Evolutionary conservation across 2,797 vertebrate genomes (phyloP).

Genomic region (Microchirus variegatus): DNA sequence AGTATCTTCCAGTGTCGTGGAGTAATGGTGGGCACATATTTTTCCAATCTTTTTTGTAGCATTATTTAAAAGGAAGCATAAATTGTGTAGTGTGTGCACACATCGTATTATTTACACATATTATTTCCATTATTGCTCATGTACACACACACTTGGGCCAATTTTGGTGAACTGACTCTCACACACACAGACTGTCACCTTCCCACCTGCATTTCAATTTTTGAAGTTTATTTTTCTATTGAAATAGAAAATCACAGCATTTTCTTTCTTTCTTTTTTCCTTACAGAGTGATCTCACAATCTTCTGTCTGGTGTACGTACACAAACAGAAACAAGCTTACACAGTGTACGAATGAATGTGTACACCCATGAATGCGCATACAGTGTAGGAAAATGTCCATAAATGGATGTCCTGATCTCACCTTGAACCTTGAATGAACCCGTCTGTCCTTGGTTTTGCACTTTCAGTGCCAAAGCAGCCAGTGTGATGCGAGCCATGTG

Average conservation of each 20-base stretch:
- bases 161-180: too few relatives aligned
- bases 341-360: neutral
- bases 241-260: too few relatives aligned
- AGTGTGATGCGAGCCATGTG: conserved; percentile 1
- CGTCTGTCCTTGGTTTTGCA: neutral
- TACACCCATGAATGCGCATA: conserved; percentile 14
- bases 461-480: neutral
- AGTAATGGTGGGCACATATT: neutral
- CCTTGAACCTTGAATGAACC: neutral
- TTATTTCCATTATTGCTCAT: neutral
- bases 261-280: too few relatives aligned
- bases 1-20: neutral
- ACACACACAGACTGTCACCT: too few relatives aligned
- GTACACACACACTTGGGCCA: conserved; percentile 1
- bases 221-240: too few relatives aligned
- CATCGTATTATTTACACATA: neutral
- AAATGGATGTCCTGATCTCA: neutral
- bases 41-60: neutral
- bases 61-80: neutral
- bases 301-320: too few relatives aligned
- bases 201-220: conserved; percentile 25
- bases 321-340: too few relatives aligned
- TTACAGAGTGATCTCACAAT: too few relatives aligned
- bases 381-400: neutral
- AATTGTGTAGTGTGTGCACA: conserved; percentile 12